Conservation (phyloP, 2,797 vertebrate species). For the Propithecus perrieri region DNA sequence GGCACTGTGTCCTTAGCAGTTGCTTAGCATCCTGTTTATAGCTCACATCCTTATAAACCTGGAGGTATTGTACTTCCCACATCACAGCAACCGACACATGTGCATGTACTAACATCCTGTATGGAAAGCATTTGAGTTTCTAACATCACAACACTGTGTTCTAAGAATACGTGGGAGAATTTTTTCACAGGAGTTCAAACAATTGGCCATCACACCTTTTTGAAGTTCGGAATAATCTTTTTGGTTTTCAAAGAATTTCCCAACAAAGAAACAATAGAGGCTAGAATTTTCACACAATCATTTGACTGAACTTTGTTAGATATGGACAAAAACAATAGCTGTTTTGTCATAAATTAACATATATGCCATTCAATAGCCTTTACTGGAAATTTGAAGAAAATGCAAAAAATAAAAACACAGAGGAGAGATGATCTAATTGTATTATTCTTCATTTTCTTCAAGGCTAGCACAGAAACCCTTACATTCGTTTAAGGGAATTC, state of each 20-base stretch:
- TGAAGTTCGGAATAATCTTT: conserved; percentile 74
- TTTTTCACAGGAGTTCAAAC: conserved; percentile 83
- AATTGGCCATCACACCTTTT: conserved; percentile 82
- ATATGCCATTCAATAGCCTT: background rate
- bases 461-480: background rate
- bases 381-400: conserved; percentile 21
- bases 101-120: conserved; percentile 85
- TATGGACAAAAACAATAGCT: background rate
- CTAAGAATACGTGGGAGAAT: conserved; percentile 82
- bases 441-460: conserved; percentile 3
- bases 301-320: background rate
- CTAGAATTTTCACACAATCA: conserved; percentile 69
- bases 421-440: background rate
- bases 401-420: too few species aligned
- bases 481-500: background rate
- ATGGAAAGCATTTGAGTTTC: conserved; percentile 73
- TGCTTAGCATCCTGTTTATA: conserved; percentile 88
- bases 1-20: conserved; percentile 57
- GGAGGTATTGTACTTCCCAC: conserved; percentile 83
- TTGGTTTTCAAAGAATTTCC: conserved; percentile 40
- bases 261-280: conserved; percentile 71
- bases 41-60: conserved; percentile 76
- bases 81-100: conserved; percentile 76
- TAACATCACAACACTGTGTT: conserved; percentile 72
- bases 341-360: conserved; percentile 19